phyloP scores from a whole-genome alignment of 2,113 vertebrate species.

The Orcinus orca region DNA sequence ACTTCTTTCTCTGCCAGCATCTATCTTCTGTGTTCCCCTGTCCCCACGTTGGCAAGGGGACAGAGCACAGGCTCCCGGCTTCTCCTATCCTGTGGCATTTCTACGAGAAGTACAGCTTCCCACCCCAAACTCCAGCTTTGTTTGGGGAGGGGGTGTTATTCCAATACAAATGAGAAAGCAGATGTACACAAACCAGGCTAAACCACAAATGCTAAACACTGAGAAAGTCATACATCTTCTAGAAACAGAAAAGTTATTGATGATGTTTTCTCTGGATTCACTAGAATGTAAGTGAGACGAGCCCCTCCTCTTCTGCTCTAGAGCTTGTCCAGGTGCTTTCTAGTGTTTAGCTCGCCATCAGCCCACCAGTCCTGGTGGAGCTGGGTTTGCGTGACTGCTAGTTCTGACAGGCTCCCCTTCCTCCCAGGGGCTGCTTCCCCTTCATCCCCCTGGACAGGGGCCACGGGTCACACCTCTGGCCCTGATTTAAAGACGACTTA shows the following conservation, averaged over 20 bases:
- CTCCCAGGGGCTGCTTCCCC: background rate
- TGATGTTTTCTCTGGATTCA: background rate
- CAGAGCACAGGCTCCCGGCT: background rate
- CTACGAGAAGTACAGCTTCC: background rate
- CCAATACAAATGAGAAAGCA: background rate
- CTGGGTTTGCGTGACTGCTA: too few species aligned
- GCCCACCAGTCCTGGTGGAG: background rate
- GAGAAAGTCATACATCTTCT: background rate
- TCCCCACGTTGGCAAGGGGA: background rate
- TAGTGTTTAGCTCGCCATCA: background rate
- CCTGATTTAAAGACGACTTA: background rate
- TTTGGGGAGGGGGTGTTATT: background rate
- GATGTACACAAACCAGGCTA: background rate
- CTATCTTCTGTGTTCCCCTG: background rate
- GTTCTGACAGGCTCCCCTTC: background rate
- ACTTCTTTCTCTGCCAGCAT: background rate
- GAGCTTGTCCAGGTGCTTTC: background rate
- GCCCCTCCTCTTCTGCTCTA: background rate
- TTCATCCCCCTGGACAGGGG: background rate
- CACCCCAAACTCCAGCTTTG: background rate
- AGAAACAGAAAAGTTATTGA: background rate
- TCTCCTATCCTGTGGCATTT: background rate
- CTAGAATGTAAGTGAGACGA: background rate
- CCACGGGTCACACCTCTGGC: background rate
- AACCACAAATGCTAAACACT: background rate